Evolutionary conservation across 2,113 vertebrate genomes (phyloP), one percentile per base, ranked within the genome.

Genomic region (Laterallus jamaicensis): DNA sequence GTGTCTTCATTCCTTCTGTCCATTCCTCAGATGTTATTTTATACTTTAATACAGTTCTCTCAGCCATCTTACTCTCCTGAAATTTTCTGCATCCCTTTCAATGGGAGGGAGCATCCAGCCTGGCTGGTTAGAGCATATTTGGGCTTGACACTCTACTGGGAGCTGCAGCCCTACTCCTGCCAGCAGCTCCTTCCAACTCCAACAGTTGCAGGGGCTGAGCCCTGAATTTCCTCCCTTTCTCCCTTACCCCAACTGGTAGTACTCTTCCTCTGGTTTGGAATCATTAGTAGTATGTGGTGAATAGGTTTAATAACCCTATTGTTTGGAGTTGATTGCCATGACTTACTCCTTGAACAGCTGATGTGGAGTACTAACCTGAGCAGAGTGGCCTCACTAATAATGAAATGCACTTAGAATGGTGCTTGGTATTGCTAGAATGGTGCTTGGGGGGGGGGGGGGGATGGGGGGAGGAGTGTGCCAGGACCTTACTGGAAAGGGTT

Each of bases 191-290:
- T 76, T 64, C 86, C 11, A 70, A 47, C 35, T 19, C 24, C 7
- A 69, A 18, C 22, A 60, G 49, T 40, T 86, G 39, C 28, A 73
- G 58, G 67, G 35, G n/a, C 42, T 3, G 32, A 86, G 20, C 28
- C 60, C 37, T 88, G 7, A 73, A 66, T 66, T 32, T 78, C 40
- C 50, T 19, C 35, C 18, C 29, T 6, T 49, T 81, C 35, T 81
- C 10, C 35, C 18, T 9, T 15, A 67, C 19, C 40, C 21, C 37
- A 92, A 9, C 52, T 26, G 20, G 2, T 56, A 74, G 77, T 95
- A 85, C 69, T 87, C 44, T 89, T 95, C 84, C 66, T 96, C 91
- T 82, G 55, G 3, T 82, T 84, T 87, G 58, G 37, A 82, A 9
- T 54, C 84, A 60, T 52, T 35, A 88, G 50, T 76, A 54, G 52